phyloP scores from a whole-genome alignment of 1,140 invertebrate genomes.

The Drosophila ficusphila region DNA sequence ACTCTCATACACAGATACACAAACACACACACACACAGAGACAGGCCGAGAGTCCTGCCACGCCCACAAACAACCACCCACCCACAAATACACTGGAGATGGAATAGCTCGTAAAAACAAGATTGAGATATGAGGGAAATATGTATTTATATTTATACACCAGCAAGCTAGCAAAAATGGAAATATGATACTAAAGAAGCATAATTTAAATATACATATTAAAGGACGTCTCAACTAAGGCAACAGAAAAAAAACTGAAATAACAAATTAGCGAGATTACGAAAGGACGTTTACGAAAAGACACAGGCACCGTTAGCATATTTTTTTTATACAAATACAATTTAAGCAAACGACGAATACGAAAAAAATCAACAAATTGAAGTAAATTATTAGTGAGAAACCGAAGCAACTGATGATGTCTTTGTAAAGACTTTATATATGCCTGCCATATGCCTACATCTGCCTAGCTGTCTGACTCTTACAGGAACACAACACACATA shows the following conservation, averaged over 20 bases:
- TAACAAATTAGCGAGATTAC: constrained; percentile 16
- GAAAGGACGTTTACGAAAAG: constrained; percentile 13
- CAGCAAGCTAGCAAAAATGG: constrained; percentile 48
- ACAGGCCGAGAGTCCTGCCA: not conserved
- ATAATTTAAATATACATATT: constrained; percentile 64
- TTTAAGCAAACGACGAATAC: constrained; percentile 63
- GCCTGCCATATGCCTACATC: constrained; percentile 82
- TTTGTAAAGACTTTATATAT: constrained; percentile 81
- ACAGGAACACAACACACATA: constrained; percentile 45
- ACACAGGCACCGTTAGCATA: constrained; percentile 78
- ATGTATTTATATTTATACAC: constrained; percentile 76
- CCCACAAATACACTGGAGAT: constrained; percentile 5
- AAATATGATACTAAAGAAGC: constrained; percentile 31
- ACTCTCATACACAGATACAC: constrained; percentile 13
- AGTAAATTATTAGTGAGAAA: constrained; percentile 69
- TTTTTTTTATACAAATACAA: constrained; percentile 79
- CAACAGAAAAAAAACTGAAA: constrained; percentile 27
- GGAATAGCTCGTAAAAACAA: constrained; percentile 15
- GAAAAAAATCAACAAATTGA: constrained; percentile 44
- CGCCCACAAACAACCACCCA: constrained; percentile 1
- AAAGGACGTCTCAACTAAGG: constrained; percentile 51
- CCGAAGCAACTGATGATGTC: constrained; percentile 75
- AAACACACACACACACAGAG: constrained; percentile 7
- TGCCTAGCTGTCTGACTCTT: constrained; percentile 80
- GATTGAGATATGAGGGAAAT: constrained; percentile 55